Evolutionary conservation across 1,140 invertebrate genomes (phyloP), one percentile per base, ranked within the genome.

Genomic region (Caerostris darwini): DNA sequence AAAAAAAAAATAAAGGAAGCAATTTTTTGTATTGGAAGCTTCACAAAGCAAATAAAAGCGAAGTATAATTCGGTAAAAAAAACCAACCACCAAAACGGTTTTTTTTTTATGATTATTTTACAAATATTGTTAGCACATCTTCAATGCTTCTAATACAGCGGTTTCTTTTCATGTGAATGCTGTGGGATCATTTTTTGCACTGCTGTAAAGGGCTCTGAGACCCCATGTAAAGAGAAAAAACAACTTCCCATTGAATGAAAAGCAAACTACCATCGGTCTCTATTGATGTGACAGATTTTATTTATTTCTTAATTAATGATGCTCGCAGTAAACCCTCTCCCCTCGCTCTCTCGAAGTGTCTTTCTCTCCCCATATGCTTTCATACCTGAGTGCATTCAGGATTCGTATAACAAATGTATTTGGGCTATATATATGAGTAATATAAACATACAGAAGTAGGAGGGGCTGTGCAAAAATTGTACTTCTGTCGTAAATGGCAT

Each of bases 221-320:
- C 19, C 12, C 57, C 19, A 61, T 12, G 85, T 50, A 53, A 53
- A 85, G 50, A 58, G 54, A 67, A 87, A 64, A 53, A 58, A 90
- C n/a, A 57, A 34, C 71, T 77, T 77, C 71, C 17, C 82, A 19
- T 85, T 85, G 82, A 85, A 57, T 85, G 56, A 81, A 90, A 90
- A 90, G 56, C 89, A 81, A 90, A 90, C 90, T 53, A 53, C 57
- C 34, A 54, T 86, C 83, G 91, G 83, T 69, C 57, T 69, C 91
- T 87, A 93, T 93, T 93, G 83, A 87, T 86, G 91, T 93, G 91
- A 86, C 91, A 93, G 82, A 71, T 86, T 93, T 93, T 93, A 93
- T 93, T 86, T 93, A 93, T 92, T 92, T 85, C 90, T 85, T 92
- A 92, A 92, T 86, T 93, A 93, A 93, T 93, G 82, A 93, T 93